Conservation (phyloP, 1,140 invertebrate species). For the Drosophila bocki region DNA sequence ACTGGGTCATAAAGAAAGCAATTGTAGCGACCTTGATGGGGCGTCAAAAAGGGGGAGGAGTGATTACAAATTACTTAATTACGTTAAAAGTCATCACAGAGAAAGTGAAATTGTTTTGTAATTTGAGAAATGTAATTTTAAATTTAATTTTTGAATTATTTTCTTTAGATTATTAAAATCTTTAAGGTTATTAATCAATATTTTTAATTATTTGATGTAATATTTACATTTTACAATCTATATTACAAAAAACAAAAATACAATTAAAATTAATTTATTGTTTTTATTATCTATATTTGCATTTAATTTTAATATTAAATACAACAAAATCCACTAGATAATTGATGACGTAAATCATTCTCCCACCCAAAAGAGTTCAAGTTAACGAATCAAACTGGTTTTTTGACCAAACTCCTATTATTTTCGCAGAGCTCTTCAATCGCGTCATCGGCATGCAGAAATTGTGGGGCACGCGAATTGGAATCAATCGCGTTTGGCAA, state of each 20-base stretch:
- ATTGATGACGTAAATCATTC: conserved; percentile 59
- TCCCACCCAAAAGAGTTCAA: conserved; percentile 38
- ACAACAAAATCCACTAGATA: conserved; percentile 1
- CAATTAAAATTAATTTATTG: not conserved
- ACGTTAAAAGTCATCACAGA: not conserved
- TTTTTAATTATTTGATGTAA: not conserved
- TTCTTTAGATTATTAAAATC: not conserved
- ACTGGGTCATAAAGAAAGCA: conserved; percentile 60
- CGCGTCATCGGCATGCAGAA: conserved; percentile 85
- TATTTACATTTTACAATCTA: not conserved
- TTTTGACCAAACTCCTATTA: conserved; percentile 25
- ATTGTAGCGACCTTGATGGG: conserved; percentile 56
- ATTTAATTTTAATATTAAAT: not conserved
- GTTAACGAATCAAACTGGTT: conserved; percentile 51
- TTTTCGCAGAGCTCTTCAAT: conserved; percentile 85
- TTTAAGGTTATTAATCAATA: conserved; percentile 25
- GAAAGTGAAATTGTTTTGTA: not conserved
- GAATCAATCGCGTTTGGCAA: conserved; percentile 86
- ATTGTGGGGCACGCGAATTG: conserved; percentile 86
- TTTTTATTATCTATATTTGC: too few species aligned
- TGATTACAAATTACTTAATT: conserved; percentile 1
- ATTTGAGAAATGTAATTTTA: not conserved
- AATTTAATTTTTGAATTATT: not conserved
- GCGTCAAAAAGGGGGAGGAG: conserved; percentile 1
- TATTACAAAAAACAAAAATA: not conserved